Evolutionary conservation across 2,797 vertebrate genomes (phyloP).

Genomic region (Amblyraja radiata): DNA sequence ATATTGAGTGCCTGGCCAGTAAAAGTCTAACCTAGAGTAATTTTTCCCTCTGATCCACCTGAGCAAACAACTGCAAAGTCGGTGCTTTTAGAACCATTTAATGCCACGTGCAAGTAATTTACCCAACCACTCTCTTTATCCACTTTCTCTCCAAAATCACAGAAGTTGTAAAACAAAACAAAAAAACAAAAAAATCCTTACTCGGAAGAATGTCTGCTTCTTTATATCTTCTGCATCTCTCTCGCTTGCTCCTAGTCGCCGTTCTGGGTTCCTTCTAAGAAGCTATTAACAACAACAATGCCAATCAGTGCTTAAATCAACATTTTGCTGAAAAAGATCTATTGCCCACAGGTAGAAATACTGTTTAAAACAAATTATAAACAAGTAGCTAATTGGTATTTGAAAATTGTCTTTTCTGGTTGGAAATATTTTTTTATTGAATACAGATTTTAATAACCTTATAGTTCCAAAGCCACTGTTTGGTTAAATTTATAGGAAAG

Average conservation of each 20-base stretch:
- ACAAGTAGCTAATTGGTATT: background rate
- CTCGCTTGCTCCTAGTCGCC: slow-evolving; percentile 89
- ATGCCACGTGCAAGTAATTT: background rate
- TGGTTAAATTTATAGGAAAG: background rate
- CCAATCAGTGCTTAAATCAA: background rate
- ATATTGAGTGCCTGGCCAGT: background rate
- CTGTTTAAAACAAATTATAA: background rate
- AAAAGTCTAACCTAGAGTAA: background rate
- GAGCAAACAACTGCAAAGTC: background rate
- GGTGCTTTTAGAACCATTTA: background rate
- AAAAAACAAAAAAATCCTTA: slow-evolving; percentile 51
- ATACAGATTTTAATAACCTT: background rate
- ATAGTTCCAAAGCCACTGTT: background rate
- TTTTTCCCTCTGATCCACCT: background rate
- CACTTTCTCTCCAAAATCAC: background rate
- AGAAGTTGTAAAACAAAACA: slow-evolving; percentile 19
- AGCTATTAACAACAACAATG: slow-evolving; percentile 58
- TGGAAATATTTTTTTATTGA: background rate
- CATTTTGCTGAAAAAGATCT: background rate
- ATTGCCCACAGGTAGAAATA: background rate
- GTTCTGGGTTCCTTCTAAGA: slow-evolving; percentile 87
- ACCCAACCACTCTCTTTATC: background rate
- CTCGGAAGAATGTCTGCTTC: slow-evolving; percentile 94
- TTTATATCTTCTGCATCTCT: slow-evolving; percentile 95
- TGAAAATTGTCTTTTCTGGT: background rate